Conservation (phyloP, 2,888 invertebrate species). For the Rotaria macrura region DNA sequence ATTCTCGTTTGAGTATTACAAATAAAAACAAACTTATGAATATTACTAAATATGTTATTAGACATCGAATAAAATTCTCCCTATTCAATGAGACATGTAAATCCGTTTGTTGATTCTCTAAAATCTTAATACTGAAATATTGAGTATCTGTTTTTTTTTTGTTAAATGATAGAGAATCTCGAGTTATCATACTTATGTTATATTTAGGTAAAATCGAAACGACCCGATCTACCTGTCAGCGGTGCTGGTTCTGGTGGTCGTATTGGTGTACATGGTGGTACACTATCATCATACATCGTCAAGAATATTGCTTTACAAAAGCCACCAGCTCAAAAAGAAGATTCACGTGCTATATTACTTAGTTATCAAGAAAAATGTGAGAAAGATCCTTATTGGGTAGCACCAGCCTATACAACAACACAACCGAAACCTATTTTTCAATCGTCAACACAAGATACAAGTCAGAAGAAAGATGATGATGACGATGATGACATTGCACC, state of each 20-base stretch:
- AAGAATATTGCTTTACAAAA: conserved; percentile 77
- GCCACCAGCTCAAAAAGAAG: conserved; percentile 57
- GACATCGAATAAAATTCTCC: no score
- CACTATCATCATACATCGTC: conserved; percentile 86
- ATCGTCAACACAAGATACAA: background rate
- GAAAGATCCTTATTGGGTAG: conserved; percentile 80
- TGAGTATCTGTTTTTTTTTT: no score
- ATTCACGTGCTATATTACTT: conserved; percentile 84
- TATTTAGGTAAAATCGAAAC: conserved; percentile 47
- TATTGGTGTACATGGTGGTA: conserved; percentile 84
- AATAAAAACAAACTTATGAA: no score
- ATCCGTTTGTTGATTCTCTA: no score
- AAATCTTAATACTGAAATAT: no score
- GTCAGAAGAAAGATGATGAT: background rate
- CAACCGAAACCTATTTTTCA: conserved; percentile 28
- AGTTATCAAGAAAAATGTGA: conserved; percentile 86
- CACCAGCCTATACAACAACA: conserved; percentile 31
- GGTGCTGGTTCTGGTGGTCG: conserved; percentile 65
- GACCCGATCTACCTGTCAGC: conserved; percentile 55
- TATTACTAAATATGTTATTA: no score
- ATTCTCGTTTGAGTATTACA: no score
- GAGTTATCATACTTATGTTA: no score
- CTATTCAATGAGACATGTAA: no score
- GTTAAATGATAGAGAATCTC: no score
- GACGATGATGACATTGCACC: conserved; percentile 19